These are phyloP conservation scores for Cariama cristata DNA, from an alignment of 2,113 vertebrate species.

Conservation along the genomic window DNA sequence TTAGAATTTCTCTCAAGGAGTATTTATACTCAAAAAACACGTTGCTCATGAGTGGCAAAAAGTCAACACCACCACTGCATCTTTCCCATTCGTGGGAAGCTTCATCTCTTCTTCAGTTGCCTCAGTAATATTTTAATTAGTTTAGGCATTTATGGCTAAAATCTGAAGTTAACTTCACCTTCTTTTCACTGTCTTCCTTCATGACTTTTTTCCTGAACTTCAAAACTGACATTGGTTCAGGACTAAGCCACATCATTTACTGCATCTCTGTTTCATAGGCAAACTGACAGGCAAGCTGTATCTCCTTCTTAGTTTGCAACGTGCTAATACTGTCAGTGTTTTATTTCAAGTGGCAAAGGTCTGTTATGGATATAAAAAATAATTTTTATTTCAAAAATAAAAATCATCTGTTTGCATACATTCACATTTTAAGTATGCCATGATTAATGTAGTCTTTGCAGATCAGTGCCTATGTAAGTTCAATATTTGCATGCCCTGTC, in stretches of 20 bases:
- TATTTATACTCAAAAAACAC: neutral
- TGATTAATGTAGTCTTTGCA: neutral
- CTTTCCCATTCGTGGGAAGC: rapidly evolving
- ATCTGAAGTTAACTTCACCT: neutral
- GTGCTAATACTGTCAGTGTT: neutral
- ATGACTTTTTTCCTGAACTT: neutral
- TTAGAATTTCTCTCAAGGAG: neutral
- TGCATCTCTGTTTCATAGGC: neutral
- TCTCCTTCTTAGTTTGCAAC: neutral
- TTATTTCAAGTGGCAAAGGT: neutral
- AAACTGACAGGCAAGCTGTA: neutral
- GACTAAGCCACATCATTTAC: neutral
- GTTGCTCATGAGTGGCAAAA: neutral
- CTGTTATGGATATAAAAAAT: neutral
- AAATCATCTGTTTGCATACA: neutral
- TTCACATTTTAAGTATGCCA: neutral
- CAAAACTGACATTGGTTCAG: neutral
- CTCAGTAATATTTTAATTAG: neutral
- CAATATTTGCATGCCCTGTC: neutral
- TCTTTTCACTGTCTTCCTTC: neutral
- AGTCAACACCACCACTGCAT: neutral
- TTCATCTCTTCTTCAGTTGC: neutral
- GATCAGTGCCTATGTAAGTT: neutral
- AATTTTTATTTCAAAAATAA: neutral
- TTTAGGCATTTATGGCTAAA: neutral